These are phyloP conservation scores for Drosophila simulans DNA, from an alignment of 1,140 invertebrate species.

Conservation along the genomic window DNA sequence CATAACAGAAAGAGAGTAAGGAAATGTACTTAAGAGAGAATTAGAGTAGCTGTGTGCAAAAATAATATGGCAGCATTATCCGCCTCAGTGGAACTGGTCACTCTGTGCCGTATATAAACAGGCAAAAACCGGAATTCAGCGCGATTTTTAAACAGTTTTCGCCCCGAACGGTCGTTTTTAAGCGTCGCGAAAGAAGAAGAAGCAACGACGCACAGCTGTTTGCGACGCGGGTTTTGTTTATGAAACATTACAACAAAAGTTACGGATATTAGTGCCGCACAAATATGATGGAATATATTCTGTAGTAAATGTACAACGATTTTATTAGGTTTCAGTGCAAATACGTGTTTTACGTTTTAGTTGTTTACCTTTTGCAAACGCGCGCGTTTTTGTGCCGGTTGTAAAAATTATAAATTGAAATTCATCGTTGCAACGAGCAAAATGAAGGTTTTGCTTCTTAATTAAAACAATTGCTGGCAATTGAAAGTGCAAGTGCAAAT, in stretches of 20 bases:
- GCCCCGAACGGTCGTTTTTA: too few relatives aligned
- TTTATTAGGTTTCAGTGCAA: conserved; percentile 5
- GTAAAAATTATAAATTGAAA: background rate
- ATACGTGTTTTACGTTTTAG: conserved; percentile 7
- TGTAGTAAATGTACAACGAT: conserved; percentile 7
- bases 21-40: too few relatives aligned
- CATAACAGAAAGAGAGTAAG: too few relatives aligned
- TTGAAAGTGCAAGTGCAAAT: conserved; percentile 50
- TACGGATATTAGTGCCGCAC: background rate
- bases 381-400: conserved; percentile 43
- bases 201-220: background rate
- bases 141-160: too few relatives aligned
- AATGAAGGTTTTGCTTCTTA: background rate
- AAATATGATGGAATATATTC: background rate
- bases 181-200: too few relatives aligned
- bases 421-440: conserved; percentile 6
- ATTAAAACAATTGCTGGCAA: conserved; percentile 41
- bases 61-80: too few relatives aligned
- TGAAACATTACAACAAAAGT: conserved; percentile 6
- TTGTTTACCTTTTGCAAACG: conserved; percentile 38
- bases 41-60: too few relatives aligned
- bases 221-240: conserved; percentile 21
- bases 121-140: too few relatives aligned
- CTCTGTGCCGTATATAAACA: too few relatives aligned
- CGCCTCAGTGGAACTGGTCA: too few relatives aligned